Evolutionary conservation across 2,113 vertebrate genomes (phyloP).

Genomic region (Hirundichthys speculiger): DNA sequence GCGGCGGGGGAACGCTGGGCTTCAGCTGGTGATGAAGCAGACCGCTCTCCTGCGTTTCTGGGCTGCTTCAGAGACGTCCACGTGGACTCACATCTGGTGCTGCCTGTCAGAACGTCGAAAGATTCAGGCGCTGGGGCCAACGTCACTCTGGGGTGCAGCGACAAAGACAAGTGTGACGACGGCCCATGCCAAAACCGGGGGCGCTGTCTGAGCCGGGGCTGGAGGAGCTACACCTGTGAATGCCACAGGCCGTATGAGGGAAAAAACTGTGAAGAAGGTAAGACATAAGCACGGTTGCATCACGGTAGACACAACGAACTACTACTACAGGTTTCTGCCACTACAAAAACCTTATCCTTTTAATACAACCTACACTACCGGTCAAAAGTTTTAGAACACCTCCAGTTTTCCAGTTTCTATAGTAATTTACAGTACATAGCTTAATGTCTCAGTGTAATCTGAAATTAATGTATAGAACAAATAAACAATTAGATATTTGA

Average conservation of each 20-base stretch:
- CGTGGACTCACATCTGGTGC: constrained; percentile 79
- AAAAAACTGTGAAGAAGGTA: constrained; percentile 83
- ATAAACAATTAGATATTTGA: no score
- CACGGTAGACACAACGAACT: no score
- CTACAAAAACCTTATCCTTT: no score
- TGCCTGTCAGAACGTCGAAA: constrained; percentile 61
- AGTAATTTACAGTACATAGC: no score
- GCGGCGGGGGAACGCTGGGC: constrained; percentile 54
- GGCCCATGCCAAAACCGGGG: constrained; percentile 88
- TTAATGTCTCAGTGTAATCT: no score
- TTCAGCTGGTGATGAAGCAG: constrained; percentile 51
- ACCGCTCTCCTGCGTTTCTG: constrained; percentile 80
- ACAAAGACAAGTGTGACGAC: constrained; percentile 84
- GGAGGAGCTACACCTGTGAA: constrained; percentile 87
- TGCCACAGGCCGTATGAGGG: constrained; percentile 87
- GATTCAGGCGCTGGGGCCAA: constrained; percentile 71
- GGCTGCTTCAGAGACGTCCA: constrained; percentile 91
- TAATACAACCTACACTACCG: no score
- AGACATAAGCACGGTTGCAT: constrained; percentile 41
- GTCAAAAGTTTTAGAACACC: no score
- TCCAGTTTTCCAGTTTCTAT: no score
- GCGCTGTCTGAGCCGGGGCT: constrained; percentile 83
- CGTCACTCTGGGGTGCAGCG: constrained; percentile 83
- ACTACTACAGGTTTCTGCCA: no score
- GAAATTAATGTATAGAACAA: no score